These are phyloP conservation scores for Ceraclea dissimilis DNA, from an alignment of 2,888 invertebrate genomes.

Conservation along the genomic window DNA sequence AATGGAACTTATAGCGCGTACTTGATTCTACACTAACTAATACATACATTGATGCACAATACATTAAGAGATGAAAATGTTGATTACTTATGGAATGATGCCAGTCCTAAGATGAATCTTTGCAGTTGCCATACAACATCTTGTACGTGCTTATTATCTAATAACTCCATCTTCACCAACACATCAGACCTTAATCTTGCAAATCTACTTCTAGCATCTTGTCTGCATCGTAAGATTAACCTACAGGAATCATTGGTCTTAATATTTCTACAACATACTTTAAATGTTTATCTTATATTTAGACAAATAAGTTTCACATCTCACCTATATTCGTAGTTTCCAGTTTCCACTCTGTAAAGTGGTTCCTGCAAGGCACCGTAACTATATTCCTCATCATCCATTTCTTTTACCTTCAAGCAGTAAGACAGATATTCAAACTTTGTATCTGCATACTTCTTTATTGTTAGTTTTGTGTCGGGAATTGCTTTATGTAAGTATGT, in stretches of 20 bases:
- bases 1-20: too few relatives aligned
- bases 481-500: constrained; percentile 97
- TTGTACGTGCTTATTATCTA: constrained; percentile 98
- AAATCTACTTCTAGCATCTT: constrained; percentile 83
- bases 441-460: constrained; percentile 95
- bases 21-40: too few relatives aligned
- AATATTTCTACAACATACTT: too few relatives aligned
- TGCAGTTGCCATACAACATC: constrained; percentile 84
- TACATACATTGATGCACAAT: too few relatives aligned
- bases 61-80: too few relatives aligned
- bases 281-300: too few relatives aligned
- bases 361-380: constrained; percentile 92
- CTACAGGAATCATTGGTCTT: constrained; percentile 41
- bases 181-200: constrained; percentile 84
- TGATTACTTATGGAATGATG: constrained; percentile 54
- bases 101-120: constrained; percentile 76
- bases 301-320: too few relatives aligned
- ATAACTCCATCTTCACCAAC: constrained; percentile 89
- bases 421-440: constrained; percentile 99
- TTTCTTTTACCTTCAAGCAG: constrained; percentile 97
- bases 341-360: constrained; percentile 94
- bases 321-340: constrained; percentile 94
- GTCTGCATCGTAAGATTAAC: constrained; percentile 88
- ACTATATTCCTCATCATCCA: constrained; percentile 98
- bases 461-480: constrained; percentile 94